Base-by-base conservation (phyloP, 2,888 invertebrate genomes). In the Cryptops parisi region DNA sequence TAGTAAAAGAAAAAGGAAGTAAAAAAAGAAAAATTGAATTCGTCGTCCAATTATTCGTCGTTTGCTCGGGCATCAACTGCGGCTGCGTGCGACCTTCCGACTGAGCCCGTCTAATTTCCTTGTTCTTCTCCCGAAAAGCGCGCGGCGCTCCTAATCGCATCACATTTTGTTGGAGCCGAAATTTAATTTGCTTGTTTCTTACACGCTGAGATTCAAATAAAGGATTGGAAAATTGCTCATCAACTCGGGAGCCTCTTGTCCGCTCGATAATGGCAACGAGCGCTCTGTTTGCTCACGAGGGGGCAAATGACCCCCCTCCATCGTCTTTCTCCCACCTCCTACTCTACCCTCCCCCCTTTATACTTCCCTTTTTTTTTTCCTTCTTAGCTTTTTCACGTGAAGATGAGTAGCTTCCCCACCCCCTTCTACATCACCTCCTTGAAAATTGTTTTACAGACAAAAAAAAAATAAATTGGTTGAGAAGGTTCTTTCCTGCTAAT, bases 101-200 rank as follows among this genome's bases (percentile, higher is more conserved):
- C 33, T 6, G 33, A 33, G 33, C 15, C 33, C 33, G 33, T 33
- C 33, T 33, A 33, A 33, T 33, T 33, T 33, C 33, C 33, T 33
- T 33, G 33, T 33, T n/a, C n/a, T n/a, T n/a, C 33, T 33, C 15
- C 33, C 33, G 33, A 33, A 33, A n/a, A n/a, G n/a, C n/a, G 33
- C 33, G 33, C 33, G 33, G 33, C 47, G 47, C n/a, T 27, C 27
- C 27, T 26, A 47, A 26, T 47, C 26, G 47, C 47, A 27, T 47
- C 27, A 33, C 47, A 27, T 47, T 47, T 47, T 47, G 47, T 47
- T 47, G 47, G 15, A 33, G 33, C 33, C 47, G 25, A 47, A 27
- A 47, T 47, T 47, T 47, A 47, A 47, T 47, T 47, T 47, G 47
- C 27, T 47, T 27, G 27, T 47, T 47, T 47, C 47, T 12, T 5